These are phyloP conservation scores for Brachionus rotundiformis DNA, from an alignment of 1,140 invertebrate genomes.

Conservation along the genomic window DNA sequence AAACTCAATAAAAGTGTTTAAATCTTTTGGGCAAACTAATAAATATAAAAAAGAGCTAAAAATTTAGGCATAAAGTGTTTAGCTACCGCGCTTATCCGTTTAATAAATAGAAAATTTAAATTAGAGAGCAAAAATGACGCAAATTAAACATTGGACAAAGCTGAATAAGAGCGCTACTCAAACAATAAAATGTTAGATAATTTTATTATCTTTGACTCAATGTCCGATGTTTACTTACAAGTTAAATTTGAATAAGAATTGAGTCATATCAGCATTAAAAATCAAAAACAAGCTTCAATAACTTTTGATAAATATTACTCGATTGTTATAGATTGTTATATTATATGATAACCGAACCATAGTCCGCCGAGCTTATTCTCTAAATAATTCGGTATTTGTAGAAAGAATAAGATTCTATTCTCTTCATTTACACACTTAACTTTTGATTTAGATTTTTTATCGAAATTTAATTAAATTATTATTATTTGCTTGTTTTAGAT, in stretches of 20 bases:
- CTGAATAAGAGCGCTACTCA: conserved; percentile 16
- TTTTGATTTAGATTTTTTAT: no score
- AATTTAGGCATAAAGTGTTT: neutral
- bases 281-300: neutral
- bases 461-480: no score
- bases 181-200: neutral
- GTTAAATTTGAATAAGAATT: conserved; percentile 37
- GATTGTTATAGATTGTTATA: neutral
- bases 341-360: conserved; percentile 2
- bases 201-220: conserved; percentile 16
- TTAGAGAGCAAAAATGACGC: conserved; percentile 27
- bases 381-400: no score
- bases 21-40: conserved; percentile 34
- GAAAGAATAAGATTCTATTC: no score
- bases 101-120: conserved; percentile 39
- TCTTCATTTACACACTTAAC: no score
- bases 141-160: conserved; percentile 19
- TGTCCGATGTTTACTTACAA: neutral
- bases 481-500: no score
- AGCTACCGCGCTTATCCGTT: conserved; percentile 31
- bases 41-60: neutral
- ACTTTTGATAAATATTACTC: neutral
- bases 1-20: conserved; percentile 41
- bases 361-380: neutral
- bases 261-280: conserved; percentile 32